Percentiles rank a stretch among this genome's conserved stretches.
Conservation (phyloP, 2,797 vertebrate genomes). For the Anguilla anguilla region DNA sequence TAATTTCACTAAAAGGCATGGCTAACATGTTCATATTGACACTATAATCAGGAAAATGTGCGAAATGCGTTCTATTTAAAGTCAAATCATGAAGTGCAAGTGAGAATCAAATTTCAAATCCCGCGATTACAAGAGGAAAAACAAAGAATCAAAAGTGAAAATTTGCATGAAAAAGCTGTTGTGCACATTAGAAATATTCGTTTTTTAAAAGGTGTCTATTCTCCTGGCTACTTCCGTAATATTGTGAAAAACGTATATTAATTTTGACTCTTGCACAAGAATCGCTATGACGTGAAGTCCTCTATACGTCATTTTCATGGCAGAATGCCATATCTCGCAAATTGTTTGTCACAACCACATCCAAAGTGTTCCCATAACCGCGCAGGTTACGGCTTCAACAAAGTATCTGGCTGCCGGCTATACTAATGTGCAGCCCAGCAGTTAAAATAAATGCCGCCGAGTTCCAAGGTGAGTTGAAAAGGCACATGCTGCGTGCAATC, state of each 20-base stretch:
- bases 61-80: neutral
- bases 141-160: neutral
- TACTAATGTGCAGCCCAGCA: neutral
- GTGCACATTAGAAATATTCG: no score
- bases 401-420: neutral
- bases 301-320: neutral
- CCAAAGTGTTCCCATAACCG: neutral
- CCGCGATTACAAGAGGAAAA: neutral
- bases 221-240: no score
- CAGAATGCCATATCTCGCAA: neutral
- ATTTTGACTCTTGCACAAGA: neutral
- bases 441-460: neutral
- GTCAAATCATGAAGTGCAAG: neutral
- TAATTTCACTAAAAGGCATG: neutral
- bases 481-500: neutral
- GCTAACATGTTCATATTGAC: neutral
- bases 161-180: no score
- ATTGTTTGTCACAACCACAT: neutral
- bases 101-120: neutral
- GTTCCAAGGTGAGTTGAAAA: neutral
- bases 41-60: neutral
- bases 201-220: no score
- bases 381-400: neutral
- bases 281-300: no score
- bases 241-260: neutral